Evolutionary conservation across 2,797 vertebrate species (phyloP), one percentile per base, ranked within the genome.

Genomic region (Limosa lapponica): DNA sequence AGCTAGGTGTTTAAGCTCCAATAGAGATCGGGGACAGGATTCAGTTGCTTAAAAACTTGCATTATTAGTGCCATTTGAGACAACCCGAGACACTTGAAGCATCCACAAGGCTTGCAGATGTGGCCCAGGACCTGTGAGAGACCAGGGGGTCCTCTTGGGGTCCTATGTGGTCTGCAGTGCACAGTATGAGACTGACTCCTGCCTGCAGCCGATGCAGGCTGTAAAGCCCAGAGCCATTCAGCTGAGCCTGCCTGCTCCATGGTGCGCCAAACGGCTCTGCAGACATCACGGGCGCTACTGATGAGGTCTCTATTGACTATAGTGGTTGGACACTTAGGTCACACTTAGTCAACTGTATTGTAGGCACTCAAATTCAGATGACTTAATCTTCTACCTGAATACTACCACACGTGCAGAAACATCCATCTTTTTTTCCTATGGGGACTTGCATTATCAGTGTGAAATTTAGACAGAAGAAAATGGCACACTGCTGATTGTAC

Each of bases 171-270:
- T 48, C 25, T 46, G 59, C 62, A 57, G 52, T 6, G 30, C 39
- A 12, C 27, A 8, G 23, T 2, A 0, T 5, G 48, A 41, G 66
- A 44, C 46, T 28, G 69, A 41, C 23, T 65, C 41, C 69, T 75
- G 48, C 41, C 15, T 43, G 58, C 18, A 83, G 64, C 43, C 5
- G 6, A 4, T 10, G 27, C 8, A n/a, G 51, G 17, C 41, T 51
- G 48, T 37, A 30, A 65, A 49, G 30, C n/a, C n/a, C 64, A 48
- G 8, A 55, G 30, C 25, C 27, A 6, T 71, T 48, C 17, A 32
- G 52, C 27, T 0, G 2, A 83, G 34, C 10, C 37, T 0, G 3
- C 5, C 54, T 16, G 43, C n/a, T 72, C 48, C 8, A 7, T 2
- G 3, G 37, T 19, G 30, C 1, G 0, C 43, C 36, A 18, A 58